Evolutionary conservation across 2,113 vertebrate species (phyloP), one percentile per base, ranked within the genome.

Genomic region (Bos indicus): DNA sequence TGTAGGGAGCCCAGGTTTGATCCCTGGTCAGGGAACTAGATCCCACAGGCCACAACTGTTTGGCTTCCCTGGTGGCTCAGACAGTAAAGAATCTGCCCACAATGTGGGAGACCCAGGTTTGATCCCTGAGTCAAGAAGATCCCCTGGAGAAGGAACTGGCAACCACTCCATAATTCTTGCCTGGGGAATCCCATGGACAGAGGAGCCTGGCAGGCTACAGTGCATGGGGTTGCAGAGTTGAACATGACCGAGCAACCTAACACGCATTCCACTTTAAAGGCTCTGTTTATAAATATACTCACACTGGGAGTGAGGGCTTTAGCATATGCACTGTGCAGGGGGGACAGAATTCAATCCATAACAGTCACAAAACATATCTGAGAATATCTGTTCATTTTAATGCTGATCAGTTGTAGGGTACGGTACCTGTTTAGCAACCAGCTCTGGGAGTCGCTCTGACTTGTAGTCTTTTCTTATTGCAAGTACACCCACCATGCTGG

Each of bases 271-370:
- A 23, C 30, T 11, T 16, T 74, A 48, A 78, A 97, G 46, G 7
- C 0, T 2, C 5, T n/a, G 1, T 33, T 7, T n/a, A 28, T 15
- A 60, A 16, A 64, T 36, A 57, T 2, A 19, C 40, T 30, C 17
- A n/a, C 6, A 64, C 10, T 40, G 19, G 2, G 25, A 26, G 17
- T 54, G 36, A 62, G 1, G 16, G 1, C 1, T 33, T 93, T 30
- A 89, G 19, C 21, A 40, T 43, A 5, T 3, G 15, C 30, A 6
- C 30, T 81, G 5, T 17, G 25, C 19, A 26, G 13, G 7, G 3
- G 16, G 10, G 28, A 7, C 5, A 28, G 8, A 36, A 4, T 33
- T 74, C 64, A 74, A 43, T n/a, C n/a, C 3, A 2, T 40, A 51
- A 11, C 1, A 28, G 33, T 48, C 36, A 74, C 30, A 84, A 52